Percentiles rank a stretch among this genome's conserved stretches.
phyloP scores from a whole-genome alignment of 2,888 invertebrate genomes.

The Matsumyia berberina region DNA sequence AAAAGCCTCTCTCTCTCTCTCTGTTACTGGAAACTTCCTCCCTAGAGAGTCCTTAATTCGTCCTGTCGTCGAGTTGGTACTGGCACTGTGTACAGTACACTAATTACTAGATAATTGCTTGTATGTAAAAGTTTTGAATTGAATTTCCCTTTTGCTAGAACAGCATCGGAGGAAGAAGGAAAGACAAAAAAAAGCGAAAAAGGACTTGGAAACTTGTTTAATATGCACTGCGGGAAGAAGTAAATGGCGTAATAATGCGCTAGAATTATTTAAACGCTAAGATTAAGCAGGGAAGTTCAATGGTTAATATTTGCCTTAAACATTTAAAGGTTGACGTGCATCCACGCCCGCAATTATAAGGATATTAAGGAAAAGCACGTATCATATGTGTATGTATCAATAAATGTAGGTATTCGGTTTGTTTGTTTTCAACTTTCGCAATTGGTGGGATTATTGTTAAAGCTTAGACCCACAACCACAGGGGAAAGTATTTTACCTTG shows the following conservation, averaged over 20 bases:
- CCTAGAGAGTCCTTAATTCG: slow-evolving; percentile 26
- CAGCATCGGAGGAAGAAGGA: neutral
- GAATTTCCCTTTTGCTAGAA: slow-evolving; percentile 41
- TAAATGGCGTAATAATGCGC: slow-evolving; percentile 60
- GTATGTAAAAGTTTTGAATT: slow-evolving; percentile 72
- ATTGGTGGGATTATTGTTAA: too few species aligned
- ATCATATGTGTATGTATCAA: slow-evolving; percentile 8
- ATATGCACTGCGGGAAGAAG: slow-evolving; percentile 49
- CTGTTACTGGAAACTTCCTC: neutral
- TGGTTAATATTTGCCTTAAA: slow-evolving; percentile 47
- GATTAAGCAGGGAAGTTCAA: slow-evolving; percentile 44
- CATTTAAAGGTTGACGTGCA: slow-evolving; percentile 9
- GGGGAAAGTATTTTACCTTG: too few species aligned
- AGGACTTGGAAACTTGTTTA: slow-evolving; percentile 57
- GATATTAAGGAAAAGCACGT: neutral
- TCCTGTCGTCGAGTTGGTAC: slow-evolving; percentile 22
- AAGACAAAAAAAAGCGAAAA: slow-evolving; percentile 4
- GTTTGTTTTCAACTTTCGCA: neutral
- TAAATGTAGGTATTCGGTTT: neutral
- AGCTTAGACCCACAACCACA: too few species aligned
- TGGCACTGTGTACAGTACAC: slow-evolving; percentile 57
- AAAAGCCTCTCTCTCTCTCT: neutral
- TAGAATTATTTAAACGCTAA: slow-evolving; percentile 61
- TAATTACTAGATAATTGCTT: slow-evolving; percentile 74
- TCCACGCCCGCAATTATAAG: neutral